phyloP scores from a whole-genome alignment of 2,888 invertebrate species.

The Caradrina clavipalpis region DNA sequence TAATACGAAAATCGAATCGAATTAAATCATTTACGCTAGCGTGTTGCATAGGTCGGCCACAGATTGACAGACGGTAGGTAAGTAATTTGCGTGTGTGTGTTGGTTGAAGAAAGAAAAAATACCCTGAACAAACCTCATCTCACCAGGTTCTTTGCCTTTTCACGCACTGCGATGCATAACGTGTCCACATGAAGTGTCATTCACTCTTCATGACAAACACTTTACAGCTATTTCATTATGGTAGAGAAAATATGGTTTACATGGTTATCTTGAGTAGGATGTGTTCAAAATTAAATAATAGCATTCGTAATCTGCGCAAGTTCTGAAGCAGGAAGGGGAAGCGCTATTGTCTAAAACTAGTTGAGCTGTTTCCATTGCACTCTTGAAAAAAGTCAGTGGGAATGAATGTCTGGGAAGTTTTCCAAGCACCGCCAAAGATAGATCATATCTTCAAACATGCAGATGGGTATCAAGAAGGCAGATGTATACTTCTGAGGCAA shows the following conservation, averaged over 20 bases:
- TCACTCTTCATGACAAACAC: constrained; percentile 53
- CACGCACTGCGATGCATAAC: constrained; percentile 35
- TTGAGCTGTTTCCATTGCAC: constrained; percentile 76
- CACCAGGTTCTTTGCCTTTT: constrained; percentile 26
- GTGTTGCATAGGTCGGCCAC: too few species aligned
- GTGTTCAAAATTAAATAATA: constrained; percentile 62
- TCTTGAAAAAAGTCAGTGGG: too few species aligned
- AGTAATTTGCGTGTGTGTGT: too few species aligned
- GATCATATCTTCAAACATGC: too few species aligned
- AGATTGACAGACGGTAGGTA: too few species aligned
- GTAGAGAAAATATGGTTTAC: constrained; percentile 35
- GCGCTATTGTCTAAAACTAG: constrained; percentile 79
- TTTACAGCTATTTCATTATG: constrained; percentile 32
- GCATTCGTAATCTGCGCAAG: constrained; percentile 64
- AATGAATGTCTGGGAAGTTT: too few species aligned
- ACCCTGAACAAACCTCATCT: not conserved
- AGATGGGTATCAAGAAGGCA: too few species aligned
- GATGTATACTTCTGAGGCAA: too few species aligned
- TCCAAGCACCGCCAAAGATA: too few species aligned
- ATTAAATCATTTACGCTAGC: too few species aligned
- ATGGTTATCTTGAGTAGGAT: constrained; percentile 58
- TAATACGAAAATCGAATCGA: too few species aligned
- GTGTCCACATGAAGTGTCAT: constrained; percentile 38
- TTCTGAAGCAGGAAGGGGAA: constrained; percentile 85
- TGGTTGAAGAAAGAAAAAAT: not conserved